Evolutionary conservation across 2,113 vertebrate genomes (phyloP).

Genomic region (Cranoglanis bouderius): DNA sequence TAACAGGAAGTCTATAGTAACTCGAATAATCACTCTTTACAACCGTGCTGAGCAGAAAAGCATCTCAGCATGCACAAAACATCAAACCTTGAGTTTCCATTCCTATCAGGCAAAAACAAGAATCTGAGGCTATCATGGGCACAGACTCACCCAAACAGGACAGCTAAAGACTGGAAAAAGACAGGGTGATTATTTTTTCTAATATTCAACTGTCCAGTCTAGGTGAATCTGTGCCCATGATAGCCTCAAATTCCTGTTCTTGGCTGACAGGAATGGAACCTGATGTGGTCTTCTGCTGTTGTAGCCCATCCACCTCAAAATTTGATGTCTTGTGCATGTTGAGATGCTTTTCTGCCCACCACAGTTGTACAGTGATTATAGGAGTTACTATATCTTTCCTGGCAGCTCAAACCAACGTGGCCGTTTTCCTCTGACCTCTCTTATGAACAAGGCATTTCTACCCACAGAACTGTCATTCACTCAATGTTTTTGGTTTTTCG

Average conservation of each 20-base stretch:
- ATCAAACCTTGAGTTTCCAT: background rate
- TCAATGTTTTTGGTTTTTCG: background rate
- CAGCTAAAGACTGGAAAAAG: no score
- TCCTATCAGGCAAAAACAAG: no score
- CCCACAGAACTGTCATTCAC: background rate
- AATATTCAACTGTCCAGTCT: no score
- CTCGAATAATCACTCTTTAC: no score
- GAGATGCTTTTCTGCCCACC: background rate
- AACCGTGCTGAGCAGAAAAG: background rate
- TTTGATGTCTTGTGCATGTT: background rate
- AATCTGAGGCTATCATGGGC: no score
- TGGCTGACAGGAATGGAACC: background rate
- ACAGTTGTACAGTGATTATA: background rate
- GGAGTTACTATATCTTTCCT: no score
- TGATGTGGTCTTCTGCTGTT: background rate
- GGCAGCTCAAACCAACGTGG: background rate
- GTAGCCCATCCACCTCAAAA: background rate
- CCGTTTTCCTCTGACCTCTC: background rate
- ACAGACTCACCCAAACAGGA: no score
- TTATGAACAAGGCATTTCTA: background rate
- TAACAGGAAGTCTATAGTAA: no score
- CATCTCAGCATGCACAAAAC: background rate
- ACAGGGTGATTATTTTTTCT: no score
- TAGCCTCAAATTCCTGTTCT: background rate
- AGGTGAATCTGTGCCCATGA: no score